Percentiles rank a stretch among this genome's conserved stretches.
These are phyloP conservation scores for Colius striatus DNA, from an alignment of 2,113 vertebrate genomes.

Conservation along the genomic window DNA sequence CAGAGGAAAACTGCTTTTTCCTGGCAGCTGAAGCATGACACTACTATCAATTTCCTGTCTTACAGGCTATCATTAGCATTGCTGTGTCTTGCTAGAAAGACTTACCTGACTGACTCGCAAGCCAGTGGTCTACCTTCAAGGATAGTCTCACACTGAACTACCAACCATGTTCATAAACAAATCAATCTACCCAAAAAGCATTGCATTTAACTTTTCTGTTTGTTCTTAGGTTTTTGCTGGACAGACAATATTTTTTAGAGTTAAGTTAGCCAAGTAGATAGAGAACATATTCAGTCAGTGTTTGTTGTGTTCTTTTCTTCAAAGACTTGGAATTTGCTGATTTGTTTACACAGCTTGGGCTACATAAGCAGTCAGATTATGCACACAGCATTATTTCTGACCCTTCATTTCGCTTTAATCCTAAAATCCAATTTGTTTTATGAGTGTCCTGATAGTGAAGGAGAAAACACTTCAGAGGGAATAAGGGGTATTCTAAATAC, in stretches of 20 bases:
- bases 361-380: background rate
- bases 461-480: background rate
- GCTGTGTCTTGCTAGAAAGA: background rate
- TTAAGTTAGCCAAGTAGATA: background rate
- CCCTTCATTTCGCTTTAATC: slow-evolving; percentile 9
- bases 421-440: slow-evolving; percentile 9
- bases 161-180: fast-evolving
- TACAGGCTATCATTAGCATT: fast-evolving
- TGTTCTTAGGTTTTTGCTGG: background rate
- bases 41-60: background rate
- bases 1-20: background rate
- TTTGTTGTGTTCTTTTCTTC: background rate
- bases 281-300: background rate
- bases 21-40: fast-evolving
- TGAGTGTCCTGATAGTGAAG: background rate
- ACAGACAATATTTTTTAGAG: background rate
- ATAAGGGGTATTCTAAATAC: background rate
- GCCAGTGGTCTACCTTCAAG: background rate
- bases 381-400: background rate
- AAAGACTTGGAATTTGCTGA: background rate
- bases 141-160: background rate
- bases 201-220: background rate
- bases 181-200: background rate
- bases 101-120: background rate
- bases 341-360: slow-evolving; percentile 36